phyloP scores from a whole-genome alignment of 1,140 invertebrate species.

The Anoplophora glabripennis region DNA sequence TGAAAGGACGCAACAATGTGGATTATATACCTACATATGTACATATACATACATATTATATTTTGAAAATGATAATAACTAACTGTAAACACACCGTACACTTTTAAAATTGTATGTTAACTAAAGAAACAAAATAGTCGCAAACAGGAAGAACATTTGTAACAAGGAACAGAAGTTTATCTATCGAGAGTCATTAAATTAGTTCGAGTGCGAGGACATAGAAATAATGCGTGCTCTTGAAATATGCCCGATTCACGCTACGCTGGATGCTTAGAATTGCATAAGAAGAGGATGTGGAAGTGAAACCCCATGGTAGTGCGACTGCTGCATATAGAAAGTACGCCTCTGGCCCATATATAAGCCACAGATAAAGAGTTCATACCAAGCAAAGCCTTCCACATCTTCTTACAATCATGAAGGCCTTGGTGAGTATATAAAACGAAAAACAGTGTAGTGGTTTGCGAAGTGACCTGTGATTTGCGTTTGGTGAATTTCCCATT shows the following conservation, averaged over 20 bases:
- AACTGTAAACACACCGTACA: no score
- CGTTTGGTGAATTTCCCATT: no score
- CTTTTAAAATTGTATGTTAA: not conserved
- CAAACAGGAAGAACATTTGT: not conserved
- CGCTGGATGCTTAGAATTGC: constrained; percentile 21
- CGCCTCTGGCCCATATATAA: constrained; percentile 41
- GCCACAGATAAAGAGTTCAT: constrained; percentile 24
- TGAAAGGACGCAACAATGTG: no score
- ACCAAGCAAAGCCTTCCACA: constrained; percentile 41
- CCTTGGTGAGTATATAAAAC: constrained; percentile 42
- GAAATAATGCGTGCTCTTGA: constrained; percentile 4
- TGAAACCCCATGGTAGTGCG: constrained; percentile 41
- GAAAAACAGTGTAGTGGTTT: no score
- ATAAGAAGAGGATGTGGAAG: constrained; percentile 43
- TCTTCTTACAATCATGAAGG: constrained; percentile 43
- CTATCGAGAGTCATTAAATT: not conserved
- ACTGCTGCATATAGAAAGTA: constrained; percentile 43
- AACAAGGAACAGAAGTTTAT: not conserved
- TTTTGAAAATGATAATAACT: no score
- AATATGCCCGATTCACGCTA: constrained; percentile 6
- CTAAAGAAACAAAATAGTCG: not conserved
- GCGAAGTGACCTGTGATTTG: no score
- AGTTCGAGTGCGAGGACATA: not conserved
- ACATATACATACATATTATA: no score
- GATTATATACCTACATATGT: no score